These are phyloP conservation scores for Coenonympha glycerion DNA, from an alignment of 2,888 invertebrate genomes.

Conservation along the genomic window DNA sequence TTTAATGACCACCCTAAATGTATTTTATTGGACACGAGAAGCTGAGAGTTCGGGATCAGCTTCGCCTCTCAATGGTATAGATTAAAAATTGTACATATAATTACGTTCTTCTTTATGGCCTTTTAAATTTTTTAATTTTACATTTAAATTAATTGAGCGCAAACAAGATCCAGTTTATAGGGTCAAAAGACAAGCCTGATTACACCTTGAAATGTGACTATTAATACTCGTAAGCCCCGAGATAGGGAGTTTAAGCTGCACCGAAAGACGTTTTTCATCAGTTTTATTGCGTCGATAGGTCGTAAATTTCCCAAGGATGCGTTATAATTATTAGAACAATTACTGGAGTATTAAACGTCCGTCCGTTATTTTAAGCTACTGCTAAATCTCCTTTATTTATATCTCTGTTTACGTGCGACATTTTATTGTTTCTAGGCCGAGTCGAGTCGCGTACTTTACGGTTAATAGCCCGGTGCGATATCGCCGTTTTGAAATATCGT, in stretches of 20 bases:
- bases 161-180: constrained; percentile 62
- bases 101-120: constrained; percentile 58
- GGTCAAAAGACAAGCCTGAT: constrained; percentile 46
- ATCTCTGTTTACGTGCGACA: constrained; percentile 9
- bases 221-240: constrained; percentile 46
- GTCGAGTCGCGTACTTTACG: constrained; percentile 16
- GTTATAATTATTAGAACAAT: constrained; percentile 15
- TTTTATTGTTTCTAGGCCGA: constrained; percentile 5
- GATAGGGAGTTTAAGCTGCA: constrained; percentile 46
- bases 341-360: constrained; percentile 11
- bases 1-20: constrained; percentile 65
- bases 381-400: constrained; percentile 15
- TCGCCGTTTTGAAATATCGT: constrained; percentile 32
- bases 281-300: constrained; percentile 40
- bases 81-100: constrained; percentile 62
- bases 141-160: constrained; percentile 68
- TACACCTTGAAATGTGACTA: constrained; percentile 46
- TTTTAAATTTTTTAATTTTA: constrained; percentile 54
- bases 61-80: constrained; percentile 51
- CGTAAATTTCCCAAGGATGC: constrained; percentile 32
- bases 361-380: constrained; percentile 8
- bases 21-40: constrained; percentile 61
- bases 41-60: constrained; percentile 38
- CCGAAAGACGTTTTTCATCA: constrained; percentile 51
- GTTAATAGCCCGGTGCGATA: constrained; percentile 36